Evolutionary conservation across 2,888 invertebrate species (phyloP).

Genomic region (Monopis laevigella): DNA sequence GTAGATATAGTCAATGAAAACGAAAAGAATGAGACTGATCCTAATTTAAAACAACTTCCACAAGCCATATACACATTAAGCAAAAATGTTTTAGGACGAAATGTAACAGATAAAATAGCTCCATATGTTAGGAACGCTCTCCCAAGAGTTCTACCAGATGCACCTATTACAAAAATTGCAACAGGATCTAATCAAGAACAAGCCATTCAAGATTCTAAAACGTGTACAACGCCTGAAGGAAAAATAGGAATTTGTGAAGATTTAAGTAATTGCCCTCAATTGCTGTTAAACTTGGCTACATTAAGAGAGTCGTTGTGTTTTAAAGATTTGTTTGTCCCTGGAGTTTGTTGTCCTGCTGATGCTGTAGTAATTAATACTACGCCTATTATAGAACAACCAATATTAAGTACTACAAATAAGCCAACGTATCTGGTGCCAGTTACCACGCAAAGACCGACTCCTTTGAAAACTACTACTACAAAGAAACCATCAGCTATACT

Average conservation of each 20-base stretch:
- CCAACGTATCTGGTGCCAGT: constrained; percentile 53
- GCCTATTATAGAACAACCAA: constrained; percentile 37
- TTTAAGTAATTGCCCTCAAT: constrained; percentile 86
- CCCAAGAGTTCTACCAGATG: constrained; percentile 49
- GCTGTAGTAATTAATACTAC: constrained; percentile 35
- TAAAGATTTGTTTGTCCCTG: constrained; percentile 90
- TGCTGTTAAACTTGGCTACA: constrained; percentile 81
- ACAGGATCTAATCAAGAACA: constrained; percentile 47
- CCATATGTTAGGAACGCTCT: constrained; percentile 70
- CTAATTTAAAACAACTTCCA: constrained; percentile 63
- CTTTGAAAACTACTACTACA: constrained; percentile 19
- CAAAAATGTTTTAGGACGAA: constrained; percentile 77
- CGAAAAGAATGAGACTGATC: constrained; percentile 49
- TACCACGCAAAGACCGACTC: constrained; percentile 38
- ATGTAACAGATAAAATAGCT: constrained; percentile 83
- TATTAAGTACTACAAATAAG: constrained; percentile 41
- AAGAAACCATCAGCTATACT: constrained; percentile 24
- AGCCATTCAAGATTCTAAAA: constrained; percentile 65
- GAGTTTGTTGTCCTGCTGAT: constrained; percentile 86
- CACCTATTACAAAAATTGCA: constrained; percentile 51
- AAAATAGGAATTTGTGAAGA: constrained; percentile 85
- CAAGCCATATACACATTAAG: constrained; percentile 82
- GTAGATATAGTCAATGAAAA: constrained; percentile 78
- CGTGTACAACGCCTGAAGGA: constrained; percentile 85
- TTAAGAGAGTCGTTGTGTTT: constrained; percentile 89